Percentiles rank a stretch among this genome's conserved stretches.
phyloP scores from a whole-genome alignment of 2,797 vertebrate species.

The Melanotaenia nigrans region DNA sequence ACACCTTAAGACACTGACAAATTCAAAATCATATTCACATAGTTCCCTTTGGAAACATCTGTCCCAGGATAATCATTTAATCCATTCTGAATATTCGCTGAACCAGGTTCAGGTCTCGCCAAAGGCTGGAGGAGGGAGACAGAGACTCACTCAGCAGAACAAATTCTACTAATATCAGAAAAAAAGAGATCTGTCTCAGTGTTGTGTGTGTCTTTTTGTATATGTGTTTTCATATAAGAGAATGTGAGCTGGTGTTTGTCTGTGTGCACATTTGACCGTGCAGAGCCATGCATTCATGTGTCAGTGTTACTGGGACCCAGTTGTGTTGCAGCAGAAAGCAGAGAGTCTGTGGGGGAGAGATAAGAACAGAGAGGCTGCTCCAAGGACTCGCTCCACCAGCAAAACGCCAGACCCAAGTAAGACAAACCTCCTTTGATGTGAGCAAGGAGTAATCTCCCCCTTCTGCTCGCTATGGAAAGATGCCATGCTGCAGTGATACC shows the following conservation, averaged over 20 bases:
- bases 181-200: conserved; percentile 45
- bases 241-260: conserved; percentile 40
- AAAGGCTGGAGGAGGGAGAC: conserved; percentile 41
- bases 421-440: conserved; percentile 82
- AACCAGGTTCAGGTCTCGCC: conserved; percentile 60
- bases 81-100: conserved; percentile 65
- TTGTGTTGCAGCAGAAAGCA: conserved; percentile 74
- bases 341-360: conserved; percentile 79
- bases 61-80: conserved; percentile 67
- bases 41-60: conserved; percentile 29
- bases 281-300: conserved; percentile 57
- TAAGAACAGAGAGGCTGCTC: conserved; percentile 75
- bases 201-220: conserved; percentile 26
- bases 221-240: conserved; percentile 35
- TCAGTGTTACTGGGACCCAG: conserved; percentile 71
- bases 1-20: conserved; percentile 25
- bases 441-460: conserved; percentile 72
- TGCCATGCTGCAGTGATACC: conserved; percentile 62
- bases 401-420: conserved; percentile 76
- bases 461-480: conserved; percentile 61
- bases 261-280: conserved; percentile 52
- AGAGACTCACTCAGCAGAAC: conserved; percentile 65
- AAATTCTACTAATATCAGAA: conserved; percentile 71
- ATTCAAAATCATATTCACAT: conserved; percentile 40
- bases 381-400: conserved; percentile 73